phyloP scores from a whole-genome alignment of 2,797 vertebrate genomes.

The Potorous gilbertii region DNA sequence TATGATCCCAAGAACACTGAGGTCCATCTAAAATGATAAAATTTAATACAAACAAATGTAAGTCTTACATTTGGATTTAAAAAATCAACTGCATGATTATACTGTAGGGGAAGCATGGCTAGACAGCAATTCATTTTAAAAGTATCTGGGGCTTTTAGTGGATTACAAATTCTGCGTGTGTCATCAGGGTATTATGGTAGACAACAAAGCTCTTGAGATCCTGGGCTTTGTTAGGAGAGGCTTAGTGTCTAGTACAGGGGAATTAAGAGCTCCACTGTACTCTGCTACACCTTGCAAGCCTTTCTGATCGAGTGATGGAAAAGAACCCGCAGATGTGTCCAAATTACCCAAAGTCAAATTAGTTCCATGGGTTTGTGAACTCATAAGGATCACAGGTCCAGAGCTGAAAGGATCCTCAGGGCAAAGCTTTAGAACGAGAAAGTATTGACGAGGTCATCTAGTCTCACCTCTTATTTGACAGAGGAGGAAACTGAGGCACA shows the following conservation, averaged over 20 bases:
- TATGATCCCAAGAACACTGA: neutral
- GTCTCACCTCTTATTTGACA: neutral
- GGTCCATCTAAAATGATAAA: neutral
- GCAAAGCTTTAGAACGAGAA: neutral
- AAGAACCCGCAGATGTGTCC: neutral
- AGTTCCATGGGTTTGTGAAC: conserved; percentile 22
- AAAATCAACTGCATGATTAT: neutral
- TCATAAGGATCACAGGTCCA: neutral
- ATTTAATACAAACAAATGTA: neutral
- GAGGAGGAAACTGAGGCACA: neutral
- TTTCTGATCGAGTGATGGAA: conserved; percentile 17
- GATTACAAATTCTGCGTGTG: neutral
- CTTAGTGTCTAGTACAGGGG: neutral
- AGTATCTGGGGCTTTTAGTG: neutral
- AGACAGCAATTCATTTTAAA: neutral
- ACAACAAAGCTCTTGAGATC: neutral
- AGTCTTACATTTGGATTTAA: neutral
- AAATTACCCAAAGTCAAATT: neutral
- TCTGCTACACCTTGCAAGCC: neutral
- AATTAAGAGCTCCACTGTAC: neutral
- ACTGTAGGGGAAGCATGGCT: neutral
- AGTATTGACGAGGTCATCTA: neutral
- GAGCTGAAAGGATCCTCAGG: neutral
- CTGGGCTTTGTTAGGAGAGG: neutral
- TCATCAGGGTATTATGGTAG: neutral